Conservation (phyloP, 2,113 vertebrate species). For the Mustela lutreola region DNA sequence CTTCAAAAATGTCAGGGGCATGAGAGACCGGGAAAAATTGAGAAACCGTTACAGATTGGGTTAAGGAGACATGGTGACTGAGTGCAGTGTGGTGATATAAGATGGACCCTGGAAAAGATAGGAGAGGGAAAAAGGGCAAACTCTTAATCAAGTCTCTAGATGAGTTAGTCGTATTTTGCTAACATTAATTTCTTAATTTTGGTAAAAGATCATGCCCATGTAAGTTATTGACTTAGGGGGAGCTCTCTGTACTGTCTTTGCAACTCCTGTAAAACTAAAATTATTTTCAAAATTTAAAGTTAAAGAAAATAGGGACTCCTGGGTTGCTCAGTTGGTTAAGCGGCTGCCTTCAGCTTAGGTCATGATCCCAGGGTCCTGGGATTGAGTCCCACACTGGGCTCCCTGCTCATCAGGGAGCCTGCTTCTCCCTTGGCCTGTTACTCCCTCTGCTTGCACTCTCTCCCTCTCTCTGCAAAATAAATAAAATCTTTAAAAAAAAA, state of each 20-base stretch:
- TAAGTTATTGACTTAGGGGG: neutral
- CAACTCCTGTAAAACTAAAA: neutral
- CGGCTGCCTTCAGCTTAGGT: too few species aligned
- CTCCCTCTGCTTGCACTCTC: too few species aligned
- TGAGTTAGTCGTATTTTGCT: neutral
- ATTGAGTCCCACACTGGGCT: too few species aligned
- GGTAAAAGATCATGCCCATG: neutral
- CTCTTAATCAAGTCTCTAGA: neutral
- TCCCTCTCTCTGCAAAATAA: too few species aligned
- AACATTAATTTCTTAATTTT: neutral
- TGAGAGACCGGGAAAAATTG: neutral
- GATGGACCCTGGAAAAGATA: neutral
- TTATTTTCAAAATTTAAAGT: constrained; percentile 27
- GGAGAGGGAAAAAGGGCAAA: neutral
- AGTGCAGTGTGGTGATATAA: neutral
- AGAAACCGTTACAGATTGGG: neutral
- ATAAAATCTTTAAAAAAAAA: too few species aligned
- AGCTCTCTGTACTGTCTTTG: neutral
- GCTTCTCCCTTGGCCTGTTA: too few species aligned
- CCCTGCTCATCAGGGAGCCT: too few species aligned
- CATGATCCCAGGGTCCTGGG: too few species aligned
- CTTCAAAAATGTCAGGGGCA: neutral
- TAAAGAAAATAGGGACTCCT: neutral
- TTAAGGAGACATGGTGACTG: neutral
- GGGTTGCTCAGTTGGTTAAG: too few species aligned